Conservation (phyloP, 2,113 vertebrate genomes). For the Antechinus flavipes region DNA sequence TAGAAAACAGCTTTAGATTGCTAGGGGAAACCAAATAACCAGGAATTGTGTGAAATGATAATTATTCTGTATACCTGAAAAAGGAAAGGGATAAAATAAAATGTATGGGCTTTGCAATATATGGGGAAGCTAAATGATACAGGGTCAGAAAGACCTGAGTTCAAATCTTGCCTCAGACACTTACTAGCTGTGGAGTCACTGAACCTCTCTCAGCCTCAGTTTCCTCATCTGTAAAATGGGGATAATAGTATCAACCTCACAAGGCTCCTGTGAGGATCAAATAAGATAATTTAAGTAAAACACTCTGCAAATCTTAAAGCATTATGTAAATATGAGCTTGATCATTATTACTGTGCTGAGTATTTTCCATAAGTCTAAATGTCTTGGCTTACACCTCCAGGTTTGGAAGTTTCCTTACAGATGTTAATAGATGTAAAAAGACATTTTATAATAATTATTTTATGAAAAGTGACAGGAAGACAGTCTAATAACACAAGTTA, state of each 20-base stretch:
- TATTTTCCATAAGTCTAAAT: background rate
- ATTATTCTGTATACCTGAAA: background rate
- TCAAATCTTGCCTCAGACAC: background rate
- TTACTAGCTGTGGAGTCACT: background rate
- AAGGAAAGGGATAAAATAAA: background rate
- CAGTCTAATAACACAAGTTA: background rate
- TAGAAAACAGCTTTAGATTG: background rate
- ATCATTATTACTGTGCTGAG: background rate
- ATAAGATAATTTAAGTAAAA: background rate
- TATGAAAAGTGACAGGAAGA: background rate
- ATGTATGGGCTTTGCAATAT: background rate
- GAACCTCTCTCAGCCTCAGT: background rate
- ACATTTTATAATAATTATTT: background rate
- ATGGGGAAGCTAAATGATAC: background rate
- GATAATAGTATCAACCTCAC: background rate
- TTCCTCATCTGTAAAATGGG: background rate
- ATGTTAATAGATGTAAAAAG: background rate
- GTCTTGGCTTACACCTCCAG: background rate
- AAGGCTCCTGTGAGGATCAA: background rate
- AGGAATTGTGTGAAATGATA: background rate
- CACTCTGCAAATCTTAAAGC: background rate
- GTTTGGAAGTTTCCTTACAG: background rate
- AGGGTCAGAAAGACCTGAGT: conserved; percentile 1
- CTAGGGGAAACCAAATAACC: background rate
- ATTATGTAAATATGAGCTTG: background rate